Percentiles rank a stretch among this genome's conserved stretches.
phyloP scores from a whole-genome alignment of 2,113 vertebrate species.

The Bubo blakistoni region DNA sequence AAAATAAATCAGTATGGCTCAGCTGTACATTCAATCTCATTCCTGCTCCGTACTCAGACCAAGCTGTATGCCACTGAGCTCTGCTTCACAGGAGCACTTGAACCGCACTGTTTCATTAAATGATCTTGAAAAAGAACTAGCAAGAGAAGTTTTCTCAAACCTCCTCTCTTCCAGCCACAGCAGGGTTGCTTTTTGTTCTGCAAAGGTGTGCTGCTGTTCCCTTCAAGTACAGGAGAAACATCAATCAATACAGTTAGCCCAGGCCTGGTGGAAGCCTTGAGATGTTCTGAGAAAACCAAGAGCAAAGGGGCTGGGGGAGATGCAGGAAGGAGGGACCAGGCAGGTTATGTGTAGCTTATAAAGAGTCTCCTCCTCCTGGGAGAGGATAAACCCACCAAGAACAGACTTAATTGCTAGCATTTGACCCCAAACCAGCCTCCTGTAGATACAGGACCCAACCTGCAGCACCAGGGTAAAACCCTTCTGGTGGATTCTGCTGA shows the following conservation, averaged over 20 bases:
- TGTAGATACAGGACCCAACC: not conserved
- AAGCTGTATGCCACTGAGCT: not conserved
- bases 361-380: not conserved
- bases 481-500: not conserved
- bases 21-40: not conserved
- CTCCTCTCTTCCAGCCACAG: not conserved
- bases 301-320: not conserved
- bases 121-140: not conserved
- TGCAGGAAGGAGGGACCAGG: not conserved
- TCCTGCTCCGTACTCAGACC: not conserved
- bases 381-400: not conserved
- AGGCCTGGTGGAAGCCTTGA: not conserved
- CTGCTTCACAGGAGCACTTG: fast-evolving
- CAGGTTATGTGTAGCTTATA: not conserved
- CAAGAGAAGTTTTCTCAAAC: not conserved
- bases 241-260: not conserved
- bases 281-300: not conserved
- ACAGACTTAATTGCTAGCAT: not conserved
- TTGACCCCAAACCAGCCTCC: not conserved
- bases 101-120: not conserved
- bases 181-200: not conserved
- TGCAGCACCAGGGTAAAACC: not conserved
- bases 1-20: not conserved
- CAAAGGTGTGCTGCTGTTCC: not conserved
- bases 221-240: not conserved